Conservation (phyloP, 2,113 vertebrate genomes). For the Donacobius atricapilla region DNA sequence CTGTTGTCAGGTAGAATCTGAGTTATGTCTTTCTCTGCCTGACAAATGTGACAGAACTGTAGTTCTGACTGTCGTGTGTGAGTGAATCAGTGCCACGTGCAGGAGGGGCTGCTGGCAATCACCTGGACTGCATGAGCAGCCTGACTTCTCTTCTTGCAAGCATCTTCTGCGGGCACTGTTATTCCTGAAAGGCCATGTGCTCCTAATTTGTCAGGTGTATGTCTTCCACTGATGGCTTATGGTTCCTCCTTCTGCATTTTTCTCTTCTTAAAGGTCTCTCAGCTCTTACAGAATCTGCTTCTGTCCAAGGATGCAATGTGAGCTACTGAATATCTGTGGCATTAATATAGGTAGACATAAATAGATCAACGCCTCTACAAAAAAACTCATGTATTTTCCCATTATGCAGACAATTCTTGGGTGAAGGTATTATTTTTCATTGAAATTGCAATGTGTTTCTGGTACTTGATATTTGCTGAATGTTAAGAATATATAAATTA, state of each 20-base stretch:
- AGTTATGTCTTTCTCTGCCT: neutral
- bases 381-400: accelerated
- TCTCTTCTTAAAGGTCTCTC: neutral
- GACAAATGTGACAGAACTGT: neutral
- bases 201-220: neutral
- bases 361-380: neutral
- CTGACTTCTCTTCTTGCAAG: neutral
- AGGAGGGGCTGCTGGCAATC: neutral
- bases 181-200: neutral
- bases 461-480: neutral
- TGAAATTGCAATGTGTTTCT: neutral
- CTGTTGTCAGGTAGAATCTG: neutral
- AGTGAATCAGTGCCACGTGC: neutral
- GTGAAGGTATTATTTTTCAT: neutral
- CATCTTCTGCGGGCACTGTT: neutral
- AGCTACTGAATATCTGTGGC: neutral
- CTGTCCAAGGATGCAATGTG: neutral
- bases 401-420: neutral
- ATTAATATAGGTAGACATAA: neutral
- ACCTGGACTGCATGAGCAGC: neutral
- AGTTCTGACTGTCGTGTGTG: neutral
- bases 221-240: neutral
- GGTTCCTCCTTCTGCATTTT: neutral
- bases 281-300: neutral
- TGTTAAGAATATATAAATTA: neutral